These are phyloP conservation scores for Cassiopea xamachana DNA, from an alignment of 30 jellyfish, hydroid and myxozoan species.

Conservation along the genomic window DNA sequence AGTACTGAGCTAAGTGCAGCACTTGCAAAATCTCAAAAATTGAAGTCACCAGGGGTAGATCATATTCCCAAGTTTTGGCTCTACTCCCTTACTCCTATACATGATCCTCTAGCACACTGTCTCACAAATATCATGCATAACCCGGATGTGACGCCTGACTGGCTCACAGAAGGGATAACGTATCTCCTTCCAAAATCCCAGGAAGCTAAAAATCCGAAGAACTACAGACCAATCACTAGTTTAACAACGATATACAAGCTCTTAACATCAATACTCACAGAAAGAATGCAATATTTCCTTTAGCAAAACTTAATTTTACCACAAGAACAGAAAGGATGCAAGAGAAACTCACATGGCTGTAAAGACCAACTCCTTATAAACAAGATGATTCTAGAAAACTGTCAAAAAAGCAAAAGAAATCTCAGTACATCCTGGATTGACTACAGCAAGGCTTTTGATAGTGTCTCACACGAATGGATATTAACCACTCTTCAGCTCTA, in stretches of 20 bases:
- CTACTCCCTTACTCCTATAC: background rate
- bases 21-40: background rate
- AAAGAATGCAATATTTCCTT: too few species aligned
- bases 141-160: background rate
- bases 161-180: background rate
- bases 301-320: too few species aligned
- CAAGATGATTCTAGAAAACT: too few species aligned
- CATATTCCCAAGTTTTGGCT: conserved; percentile 17
- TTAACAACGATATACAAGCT: background rate
- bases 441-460: too few species aligned
- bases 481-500: too few species aligned
- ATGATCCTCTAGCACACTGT: background rate
- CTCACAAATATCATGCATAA: background rate
- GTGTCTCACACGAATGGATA: too few species aligned
- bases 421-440: too few species aligned
- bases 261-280: too few species aligned
- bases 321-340: too few species aligned
- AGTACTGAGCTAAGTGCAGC: background rate
- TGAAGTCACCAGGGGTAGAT: conserved; percentile 19
- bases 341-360: too few species aligned
- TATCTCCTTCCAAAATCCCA: background rate
- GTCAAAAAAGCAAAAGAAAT: too few species aligned
- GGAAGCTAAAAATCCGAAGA: background rate
- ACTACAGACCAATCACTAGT: background rate
- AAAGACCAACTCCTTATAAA: too few species aligned